phyloP scores from a whole-genome alignment of 1,140 invertebrate species.

The Araneus ventricosus region DNA sequence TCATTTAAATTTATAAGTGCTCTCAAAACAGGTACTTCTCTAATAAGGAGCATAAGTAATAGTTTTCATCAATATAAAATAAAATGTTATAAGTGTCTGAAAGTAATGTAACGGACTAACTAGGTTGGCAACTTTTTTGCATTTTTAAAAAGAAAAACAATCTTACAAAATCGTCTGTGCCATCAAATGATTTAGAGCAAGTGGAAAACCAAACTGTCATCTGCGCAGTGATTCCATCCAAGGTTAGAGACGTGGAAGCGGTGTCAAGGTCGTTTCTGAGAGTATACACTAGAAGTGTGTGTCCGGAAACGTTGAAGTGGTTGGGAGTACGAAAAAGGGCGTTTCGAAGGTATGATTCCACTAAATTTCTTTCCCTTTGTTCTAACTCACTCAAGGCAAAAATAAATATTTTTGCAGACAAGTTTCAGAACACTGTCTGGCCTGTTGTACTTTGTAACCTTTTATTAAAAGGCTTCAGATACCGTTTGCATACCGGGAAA shows the following conservation, averaged over 20 bases:
- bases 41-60: not conserved
- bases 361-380: not conserved
- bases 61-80: not conserved
- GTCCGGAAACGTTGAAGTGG: constrained; percentile 17
- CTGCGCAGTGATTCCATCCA: not conserved
- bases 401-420: not conserved
- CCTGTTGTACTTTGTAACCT: not conserved
- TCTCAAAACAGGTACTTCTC: too few relatives aligned
- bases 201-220: not conserved
- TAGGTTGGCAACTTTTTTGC: not conserved
- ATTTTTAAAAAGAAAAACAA: not conserved
- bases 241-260: not conserved
- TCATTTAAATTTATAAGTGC: too few relatives aligned
- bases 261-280: not conserved
- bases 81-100: too few relatives aligned
- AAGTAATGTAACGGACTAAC: not conserved
- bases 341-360: not conserved
- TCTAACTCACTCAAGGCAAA: not conserved
- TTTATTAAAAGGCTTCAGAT: not conserved
- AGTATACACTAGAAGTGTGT: constrained; percentile 1
- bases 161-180: not conserved
- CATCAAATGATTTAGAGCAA: not conserved
- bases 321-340: not conserved
- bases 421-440: not conserved
- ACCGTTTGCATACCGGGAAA: too few relatives aligned